A percentile compares a stretch with the other conserved stretches of the same genome.
phyloP scores from a whole-genome alignment of 2,797 vertebrate species.

The Mus minutoides region DNA sequence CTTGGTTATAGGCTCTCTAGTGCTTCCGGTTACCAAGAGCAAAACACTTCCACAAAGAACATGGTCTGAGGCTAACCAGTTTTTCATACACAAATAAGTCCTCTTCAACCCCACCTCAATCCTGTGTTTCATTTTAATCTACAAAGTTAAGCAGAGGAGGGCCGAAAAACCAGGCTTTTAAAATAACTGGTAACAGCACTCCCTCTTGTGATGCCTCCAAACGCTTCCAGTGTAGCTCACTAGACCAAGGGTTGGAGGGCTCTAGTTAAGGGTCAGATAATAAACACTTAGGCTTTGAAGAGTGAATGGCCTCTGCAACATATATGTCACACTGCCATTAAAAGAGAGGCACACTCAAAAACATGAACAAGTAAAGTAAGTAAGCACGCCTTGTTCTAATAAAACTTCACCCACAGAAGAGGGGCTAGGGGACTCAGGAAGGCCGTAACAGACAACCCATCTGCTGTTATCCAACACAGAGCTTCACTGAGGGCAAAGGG shows the following conservation, averaged over 20 bases:
- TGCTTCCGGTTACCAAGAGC: neutral
- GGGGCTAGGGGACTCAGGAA: neutral
- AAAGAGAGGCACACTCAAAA: constrained; percentile 30
- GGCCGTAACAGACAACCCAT: neutral
- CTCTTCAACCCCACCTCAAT: neutral
- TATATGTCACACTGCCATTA: neutral
- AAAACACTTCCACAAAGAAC: constrained; percentile 7
- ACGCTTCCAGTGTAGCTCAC: neutral
- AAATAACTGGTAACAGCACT: neutral
- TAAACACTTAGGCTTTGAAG: constrained; percentile 45
- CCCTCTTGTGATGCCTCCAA: neutral
- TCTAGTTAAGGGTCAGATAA: neutral
- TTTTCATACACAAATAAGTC: neutral
- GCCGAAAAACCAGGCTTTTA: neutral
- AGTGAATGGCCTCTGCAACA: neutral
- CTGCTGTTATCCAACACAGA: neutral
- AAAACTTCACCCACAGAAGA: constrained; percentile 19
- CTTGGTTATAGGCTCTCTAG: neutral
- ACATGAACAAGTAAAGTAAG: neutral
- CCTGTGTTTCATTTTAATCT: neutral
- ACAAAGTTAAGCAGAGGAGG: constrained; percentile 22
- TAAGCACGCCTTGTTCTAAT: neutral
- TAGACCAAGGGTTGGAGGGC: neutral
- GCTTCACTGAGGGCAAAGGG: neutral
- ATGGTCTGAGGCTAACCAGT: neutral